phyloP scores from a whole-genome alignment of 2,888 invertebrate species.

The Myopa tessellatipennis region DNA sequence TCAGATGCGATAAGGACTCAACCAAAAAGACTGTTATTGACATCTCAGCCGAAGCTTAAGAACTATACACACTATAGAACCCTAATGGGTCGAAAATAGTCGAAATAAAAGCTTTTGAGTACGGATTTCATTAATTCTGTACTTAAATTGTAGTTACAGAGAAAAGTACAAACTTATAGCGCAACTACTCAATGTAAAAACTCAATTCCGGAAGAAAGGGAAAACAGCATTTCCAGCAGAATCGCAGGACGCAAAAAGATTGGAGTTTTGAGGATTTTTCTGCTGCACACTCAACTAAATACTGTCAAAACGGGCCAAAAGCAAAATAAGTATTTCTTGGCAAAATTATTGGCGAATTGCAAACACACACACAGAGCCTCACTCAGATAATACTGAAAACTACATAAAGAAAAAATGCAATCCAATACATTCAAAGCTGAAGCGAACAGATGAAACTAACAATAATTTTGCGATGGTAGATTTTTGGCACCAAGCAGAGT shows the following conservation, averaged over 20 bases:
- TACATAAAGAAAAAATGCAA: not conserved
- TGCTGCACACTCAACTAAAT: not conserved
- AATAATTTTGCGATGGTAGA: not conserved
- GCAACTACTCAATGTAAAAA: not conserved
- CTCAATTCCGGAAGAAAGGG: not conserved
- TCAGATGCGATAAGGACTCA: too few species aligned
- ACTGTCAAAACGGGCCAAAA: not conserved
- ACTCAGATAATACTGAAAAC: not conserved
- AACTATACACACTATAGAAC: too few species aligned
- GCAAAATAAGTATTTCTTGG: conserved; percentile 8
- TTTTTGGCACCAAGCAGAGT: conserved; percentile 6
- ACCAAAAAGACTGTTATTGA: too few species aligned
- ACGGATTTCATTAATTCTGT: too few species aligned
- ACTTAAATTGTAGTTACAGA: too few species aligned
- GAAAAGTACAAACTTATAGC: too few species aligned
- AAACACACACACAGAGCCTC: not conserved
- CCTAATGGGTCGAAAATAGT: too few species aligned
- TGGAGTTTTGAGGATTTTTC: not conserved
- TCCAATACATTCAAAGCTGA: not conserved
- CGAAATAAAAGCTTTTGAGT: too few species aligned
- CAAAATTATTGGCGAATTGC: not conserved
- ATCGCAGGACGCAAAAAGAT: not conserved
- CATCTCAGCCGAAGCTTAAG: too few species aligned
- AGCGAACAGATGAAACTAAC: not conserved
- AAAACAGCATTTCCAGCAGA: not conserved